phyloP scores from a whole-genome alignment of 2,888 invertebrate genomes.

The Byasa hedistus region DNA sequence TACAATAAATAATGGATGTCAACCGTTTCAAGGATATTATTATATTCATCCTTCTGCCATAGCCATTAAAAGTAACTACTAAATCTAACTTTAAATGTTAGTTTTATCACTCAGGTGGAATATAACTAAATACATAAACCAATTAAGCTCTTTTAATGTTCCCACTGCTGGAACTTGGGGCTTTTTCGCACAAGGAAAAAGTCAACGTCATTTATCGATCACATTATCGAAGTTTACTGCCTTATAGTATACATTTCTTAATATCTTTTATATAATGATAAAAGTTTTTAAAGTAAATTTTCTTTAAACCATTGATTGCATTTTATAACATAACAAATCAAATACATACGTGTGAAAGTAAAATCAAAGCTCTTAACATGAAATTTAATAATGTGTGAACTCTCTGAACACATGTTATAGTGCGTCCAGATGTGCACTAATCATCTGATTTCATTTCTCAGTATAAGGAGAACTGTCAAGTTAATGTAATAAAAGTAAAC shows the following conservation, averaged over 20 bases:
- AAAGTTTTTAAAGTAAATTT: too few species aligned
- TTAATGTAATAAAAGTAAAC: slow-evolving; percentile 21
- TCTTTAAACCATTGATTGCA: too few species aligned
- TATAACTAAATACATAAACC: too few species aligned
- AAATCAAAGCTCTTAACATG: slow-evolving; percentile 14
- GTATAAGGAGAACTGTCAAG: slow-evolving; percentile 3
- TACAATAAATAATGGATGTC: background rate
- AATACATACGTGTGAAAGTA: background rate
- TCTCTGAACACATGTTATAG: slow-evolving; percentile 9
- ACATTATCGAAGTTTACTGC: too few species aligned
- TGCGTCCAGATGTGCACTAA: slow-evolving; percentile 12
- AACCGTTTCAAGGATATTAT: background rate
- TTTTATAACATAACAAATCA: too few species aligned
- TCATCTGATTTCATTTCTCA: slow-evolving; percentile 1
- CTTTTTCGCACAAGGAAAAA: too few species aligned
- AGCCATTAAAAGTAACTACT: background rate
- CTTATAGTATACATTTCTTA: too few species aligned
- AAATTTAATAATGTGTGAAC: slow-evolving; percentile 19
- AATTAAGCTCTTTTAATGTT: too few species aligned
- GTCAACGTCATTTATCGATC: background rate
- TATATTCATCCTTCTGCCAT: background rate
- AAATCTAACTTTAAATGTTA: too few species aligned
- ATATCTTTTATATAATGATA: too few species aligned
- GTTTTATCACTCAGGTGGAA: too few species aligned
- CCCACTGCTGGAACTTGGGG: too few species aligned